Evolutionary conservation across 2,888 invertebrate species (phyloP).

Genomic region (Xestia ashworthii): DNA sequence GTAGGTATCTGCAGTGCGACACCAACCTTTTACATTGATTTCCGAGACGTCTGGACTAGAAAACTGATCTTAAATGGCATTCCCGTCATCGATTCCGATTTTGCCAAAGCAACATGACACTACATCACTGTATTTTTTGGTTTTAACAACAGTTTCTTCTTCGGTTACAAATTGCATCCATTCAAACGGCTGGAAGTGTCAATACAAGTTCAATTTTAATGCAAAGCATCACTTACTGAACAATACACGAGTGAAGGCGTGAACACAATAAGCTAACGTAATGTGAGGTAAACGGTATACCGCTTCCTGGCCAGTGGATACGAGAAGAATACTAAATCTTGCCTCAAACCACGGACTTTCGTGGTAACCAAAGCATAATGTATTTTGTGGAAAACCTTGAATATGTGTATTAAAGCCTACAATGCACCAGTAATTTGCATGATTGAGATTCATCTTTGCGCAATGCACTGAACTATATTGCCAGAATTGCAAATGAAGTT

Average conservation of each 20-base stretch:
- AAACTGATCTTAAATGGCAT: constrained; percentile 38
- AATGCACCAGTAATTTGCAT: constrained; percentile 45
- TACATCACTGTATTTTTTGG: constrained; percentile 1
- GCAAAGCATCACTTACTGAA: constrained; percentile 77
- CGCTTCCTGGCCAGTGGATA: constrained; percentile 79
- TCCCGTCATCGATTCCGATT: constrained; percentile 6
- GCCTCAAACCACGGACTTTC: constrained; percentile 71
- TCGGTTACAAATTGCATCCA: constrained; percentile 24
- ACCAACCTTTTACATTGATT: constrained; percentile 80
- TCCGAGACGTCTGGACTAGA: constrained; percentile 69
- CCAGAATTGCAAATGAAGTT: constrained; percentile 36
- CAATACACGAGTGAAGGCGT: constrained; percentile 75
- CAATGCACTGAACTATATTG: constrained; percentile 21
- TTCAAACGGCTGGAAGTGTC: constrained; percentile 55
- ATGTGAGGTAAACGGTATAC: constrained; percentile 85
- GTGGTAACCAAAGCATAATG: constrained; percentile 50
- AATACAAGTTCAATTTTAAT: constrained; percentile 77
- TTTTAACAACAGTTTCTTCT: constrained; percentile 11
- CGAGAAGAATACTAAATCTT: constrained; percentile 81
- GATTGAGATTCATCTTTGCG: constrained; percentile 33
- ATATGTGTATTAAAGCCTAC: constrained; percentile 24
- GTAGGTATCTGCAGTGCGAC: constrained; percentile 87
- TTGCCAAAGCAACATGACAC: constrained; percentile 1
- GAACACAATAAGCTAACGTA: constrained; percentile 84
- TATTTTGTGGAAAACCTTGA: constrained; percentile 28